Evolutionary conservation across 2,113 vertebrate species (phyloP), one percentile per base, ranked within the genome.

Genomic region (Percopsis transmontana): DNA sequence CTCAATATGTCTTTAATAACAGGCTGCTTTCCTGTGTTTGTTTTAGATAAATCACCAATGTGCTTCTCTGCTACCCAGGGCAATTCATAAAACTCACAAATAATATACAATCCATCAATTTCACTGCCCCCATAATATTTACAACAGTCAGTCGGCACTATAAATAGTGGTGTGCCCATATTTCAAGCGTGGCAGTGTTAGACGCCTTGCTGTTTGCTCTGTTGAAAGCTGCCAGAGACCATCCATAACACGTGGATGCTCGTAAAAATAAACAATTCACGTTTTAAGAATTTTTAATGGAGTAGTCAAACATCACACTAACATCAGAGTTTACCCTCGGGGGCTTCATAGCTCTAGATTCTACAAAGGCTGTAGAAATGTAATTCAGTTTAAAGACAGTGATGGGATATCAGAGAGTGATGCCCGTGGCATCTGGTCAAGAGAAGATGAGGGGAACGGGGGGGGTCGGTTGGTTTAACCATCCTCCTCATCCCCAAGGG

Each of bases 91-190:
- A 77, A 71, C 70, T 27, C 13, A 73, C 62, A 84, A 84, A 85
- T 74, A 84, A 84, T 71, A 82, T 66, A 52, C 81, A 70, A 87
- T 83, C 76, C 76, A 88, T 89, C 77, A 83, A 62, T 81, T 85
- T 85, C 76, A 81, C 67, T 18, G 76, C 79, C 60, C 75, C 41
- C 14, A 62, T 83, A 70, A 83, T 84, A 70, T 81, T 81, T 80
- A 81, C 77, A 66, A 68, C 70, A 5, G 66, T 63, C 65, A 66
- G 83, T 82, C 68, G 58, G 63, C 72, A 81, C 74, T 63, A 75
- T 84, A 80, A 83, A 82, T 33, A 71, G 56, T 3, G n/a, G 21
- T 1, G 4, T 18, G 2, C 71, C 42, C 76, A 66, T 84, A 78
- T 83, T 83, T 90, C 77, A 86, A 71, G 63, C 14, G 56, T 59